Evolutionary conservation across 2,888 invertebrate genomes (phyloP).

Genomic region (Microchrysa polita): DNA sequence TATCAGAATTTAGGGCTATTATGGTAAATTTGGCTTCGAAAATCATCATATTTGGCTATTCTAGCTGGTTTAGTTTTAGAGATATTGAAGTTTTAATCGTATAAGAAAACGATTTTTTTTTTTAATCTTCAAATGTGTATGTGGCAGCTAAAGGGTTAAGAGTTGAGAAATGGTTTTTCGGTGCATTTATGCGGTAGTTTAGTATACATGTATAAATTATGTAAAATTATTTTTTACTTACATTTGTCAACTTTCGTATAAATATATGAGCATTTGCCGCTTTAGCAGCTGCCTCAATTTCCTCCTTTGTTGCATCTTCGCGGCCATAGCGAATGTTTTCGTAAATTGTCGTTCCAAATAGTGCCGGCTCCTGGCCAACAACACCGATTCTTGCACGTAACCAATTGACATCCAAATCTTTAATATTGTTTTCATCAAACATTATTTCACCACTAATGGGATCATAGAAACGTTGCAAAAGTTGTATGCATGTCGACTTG

Average conservation of each 20-base stretch:
- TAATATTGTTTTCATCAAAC: constrained; percentile 75
- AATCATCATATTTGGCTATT: too few relatives aligned
- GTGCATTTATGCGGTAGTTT: too few relatives aligned
- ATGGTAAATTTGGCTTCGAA: too few relatives aligned
- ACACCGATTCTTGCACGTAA: constrained; percentile 83
- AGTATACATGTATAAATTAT: too few relatives aligned
- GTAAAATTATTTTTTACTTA: constrained; percentile 59
- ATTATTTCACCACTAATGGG: constrained; percentile 71
- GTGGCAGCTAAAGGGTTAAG: too few relatives aligned
- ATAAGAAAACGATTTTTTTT: too few relatives aligned
- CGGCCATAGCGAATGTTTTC: constrained; percentile 90
- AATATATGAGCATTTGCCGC: constrained; percentile 83
- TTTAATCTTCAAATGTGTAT: too few relatives aligned
- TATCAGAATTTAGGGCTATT: too few relatives aligned
- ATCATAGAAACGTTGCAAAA: constrained; percentile 80
- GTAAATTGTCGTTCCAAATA: constrained; percentile 84
- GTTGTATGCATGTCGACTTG: constrained; percentile 79
- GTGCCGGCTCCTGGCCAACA: constrained; percentile 90
- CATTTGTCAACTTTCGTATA: constrained; percentile 75
- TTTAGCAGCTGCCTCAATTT: constrained; percentile 75
- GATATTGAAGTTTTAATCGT: too few relatives aligned
- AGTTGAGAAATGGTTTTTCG: too few relatives aligned
- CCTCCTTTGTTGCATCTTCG: constrained; percentile 70
- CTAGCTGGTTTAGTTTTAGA: too few relatives aligned
- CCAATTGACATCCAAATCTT: constrained; percentile 81